These are phyloP conservation scores for Tortrix viridana DNA, from an alignment of 2,888 invertebrate genomes.

Conservation along the genomic window DNA sequence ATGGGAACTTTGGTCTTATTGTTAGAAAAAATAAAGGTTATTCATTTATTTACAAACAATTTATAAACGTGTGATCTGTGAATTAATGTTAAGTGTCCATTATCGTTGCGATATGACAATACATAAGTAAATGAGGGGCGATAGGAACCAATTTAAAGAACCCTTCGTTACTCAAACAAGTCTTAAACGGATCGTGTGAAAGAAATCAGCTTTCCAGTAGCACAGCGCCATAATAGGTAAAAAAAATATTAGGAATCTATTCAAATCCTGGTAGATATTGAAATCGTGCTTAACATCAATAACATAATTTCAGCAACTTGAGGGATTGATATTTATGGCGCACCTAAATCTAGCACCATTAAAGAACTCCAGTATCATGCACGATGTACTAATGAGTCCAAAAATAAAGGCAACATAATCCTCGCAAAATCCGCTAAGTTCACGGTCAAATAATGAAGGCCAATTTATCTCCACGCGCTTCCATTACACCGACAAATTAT, in stretches of 20 bases:
- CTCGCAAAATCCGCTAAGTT: constrained; percentile 53
- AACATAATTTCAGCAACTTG: constrained; percentile 4
- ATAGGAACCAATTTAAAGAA: too few species aligned
- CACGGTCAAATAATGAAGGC: constrained; percentile 56
- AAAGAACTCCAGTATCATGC: constrained; percentile 1
- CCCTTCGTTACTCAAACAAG: too few species aligned
- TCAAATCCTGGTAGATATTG: constrained; percentile 5
- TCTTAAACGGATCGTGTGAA: too few species aligned
- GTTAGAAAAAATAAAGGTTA: too few species aligned
- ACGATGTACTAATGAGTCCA: constrained; percentile 28
- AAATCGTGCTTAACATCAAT: constrained; percentile 7
- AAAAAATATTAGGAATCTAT: constrained; percentile 1
- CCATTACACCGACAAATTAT: constrained; percentile 70
- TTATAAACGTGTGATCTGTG: too few species aligned
- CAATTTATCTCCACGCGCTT: constrained; percentile 62
- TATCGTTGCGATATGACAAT: too few species aligned
- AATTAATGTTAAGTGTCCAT: too few species aligned
- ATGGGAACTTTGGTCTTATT: too few species aligned
- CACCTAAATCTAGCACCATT: constrained; percentile 1
- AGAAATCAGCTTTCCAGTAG: too few species aligned
- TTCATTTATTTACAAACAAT: too few species aligned
- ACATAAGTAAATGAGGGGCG: too few species aligned
- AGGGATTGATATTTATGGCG: constrained; percentile 5
- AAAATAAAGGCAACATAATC: constrained; percentile 49
- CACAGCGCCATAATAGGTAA: not conserved